These are phyloP conservation scores for Drosophila prosaltans DNA, from an alignment of 1,140 invertebrate species.

Conservation along the genomic window DNA sequence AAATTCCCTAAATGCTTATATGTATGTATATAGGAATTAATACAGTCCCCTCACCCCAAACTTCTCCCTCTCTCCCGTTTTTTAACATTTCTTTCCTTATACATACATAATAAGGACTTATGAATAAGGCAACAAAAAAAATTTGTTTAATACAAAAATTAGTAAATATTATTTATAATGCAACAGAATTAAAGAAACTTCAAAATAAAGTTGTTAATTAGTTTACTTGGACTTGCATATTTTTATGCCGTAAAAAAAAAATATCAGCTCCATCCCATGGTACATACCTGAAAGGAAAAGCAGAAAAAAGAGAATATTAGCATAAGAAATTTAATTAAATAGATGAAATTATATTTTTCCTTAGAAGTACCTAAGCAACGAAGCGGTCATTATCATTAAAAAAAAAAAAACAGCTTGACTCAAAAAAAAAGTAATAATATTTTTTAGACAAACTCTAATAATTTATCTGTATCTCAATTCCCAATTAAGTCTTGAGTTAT, in stretches of 20 bases:
- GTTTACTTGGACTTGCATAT: background rate
- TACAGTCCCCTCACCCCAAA: slow-evolving; percentile 10
- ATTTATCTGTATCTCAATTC: background rate
- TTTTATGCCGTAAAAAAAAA: no score
- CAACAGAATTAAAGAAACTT: background rate
- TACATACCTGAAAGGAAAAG: slow-evolving; percentile 60
- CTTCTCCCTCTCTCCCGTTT: no score
- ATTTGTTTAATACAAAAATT: slow-evolving; percentile 29
- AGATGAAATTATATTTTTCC: background rate
- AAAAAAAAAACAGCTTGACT: no score
- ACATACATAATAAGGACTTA: background rate
- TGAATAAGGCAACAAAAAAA: slow-evolving; percentile 11
- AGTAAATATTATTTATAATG: slow-evolving; percentile 1
- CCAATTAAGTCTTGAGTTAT: no score
- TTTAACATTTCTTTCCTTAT: no score
- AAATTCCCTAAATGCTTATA: slow-evolving; percentile 20
- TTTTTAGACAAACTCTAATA: background rate
- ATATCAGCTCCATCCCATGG: background rate
- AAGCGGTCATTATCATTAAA: no score
- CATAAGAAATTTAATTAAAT: background rate
- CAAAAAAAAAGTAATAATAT: no score
- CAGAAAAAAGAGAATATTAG: background rate
- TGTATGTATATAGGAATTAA: slow-evolving; percentile 31
- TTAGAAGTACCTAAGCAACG: no score
- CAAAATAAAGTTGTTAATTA: background rate